phyloP scores from a whole-genome alignment of 2,888 invertebrate species.

The Tinea trinotella region DNA sequence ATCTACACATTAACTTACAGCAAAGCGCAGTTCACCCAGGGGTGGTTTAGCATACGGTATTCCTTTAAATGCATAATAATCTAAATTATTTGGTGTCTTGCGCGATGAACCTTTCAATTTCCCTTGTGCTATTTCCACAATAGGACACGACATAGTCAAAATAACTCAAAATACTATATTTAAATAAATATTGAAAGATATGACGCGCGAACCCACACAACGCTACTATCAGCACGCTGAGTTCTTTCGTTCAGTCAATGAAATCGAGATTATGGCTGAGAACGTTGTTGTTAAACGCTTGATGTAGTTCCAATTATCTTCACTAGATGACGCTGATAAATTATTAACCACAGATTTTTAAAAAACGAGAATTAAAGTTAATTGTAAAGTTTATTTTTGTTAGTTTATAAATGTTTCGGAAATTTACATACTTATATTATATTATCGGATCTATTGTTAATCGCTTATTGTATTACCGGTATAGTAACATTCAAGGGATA shows the following conservation, averaged over 20 bases:
- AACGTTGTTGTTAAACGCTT: neutral
- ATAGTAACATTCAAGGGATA: too few relatives aligned
- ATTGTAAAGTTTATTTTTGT: too few relatives aligned
- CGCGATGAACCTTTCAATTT: conserved; percentile 53
- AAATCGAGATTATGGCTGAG: too few relatives aligned
- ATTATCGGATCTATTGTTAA: too few relatives aligned
- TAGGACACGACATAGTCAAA: conserved; percentile 32
- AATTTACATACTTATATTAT: too few relatives aligned
- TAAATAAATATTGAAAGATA: neutral
- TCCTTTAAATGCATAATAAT: conserved; percentile 62
- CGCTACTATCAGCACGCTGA: too few relatives aligned
- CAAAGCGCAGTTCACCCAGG: conserved; percentile 48
- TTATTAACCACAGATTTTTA: too few relatives aligned
- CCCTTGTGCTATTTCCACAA: conserved; percentile 54
- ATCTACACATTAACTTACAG: conserved; percentile 35
- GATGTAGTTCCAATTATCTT: neutral
- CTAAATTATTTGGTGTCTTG: conserved; percentile 41
- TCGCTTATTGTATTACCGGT: too few relatives aligned
- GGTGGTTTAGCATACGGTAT: conserved; percentile 74
- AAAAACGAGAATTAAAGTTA: neutral
- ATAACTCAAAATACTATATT: neutral
- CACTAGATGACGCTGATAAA: neutral
- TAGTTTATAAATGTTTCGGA: too few relatives aligned
- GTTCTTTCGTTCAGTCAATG: too few relatives aligned
- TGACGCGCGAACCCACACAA: too few relatives aligned